Evolutionary conservation across 2,888 invertebrate genomes (phyloP), one percentile per base, ranked within the genome.

Genomic region (Phlogophora meticulosa): DNA sequence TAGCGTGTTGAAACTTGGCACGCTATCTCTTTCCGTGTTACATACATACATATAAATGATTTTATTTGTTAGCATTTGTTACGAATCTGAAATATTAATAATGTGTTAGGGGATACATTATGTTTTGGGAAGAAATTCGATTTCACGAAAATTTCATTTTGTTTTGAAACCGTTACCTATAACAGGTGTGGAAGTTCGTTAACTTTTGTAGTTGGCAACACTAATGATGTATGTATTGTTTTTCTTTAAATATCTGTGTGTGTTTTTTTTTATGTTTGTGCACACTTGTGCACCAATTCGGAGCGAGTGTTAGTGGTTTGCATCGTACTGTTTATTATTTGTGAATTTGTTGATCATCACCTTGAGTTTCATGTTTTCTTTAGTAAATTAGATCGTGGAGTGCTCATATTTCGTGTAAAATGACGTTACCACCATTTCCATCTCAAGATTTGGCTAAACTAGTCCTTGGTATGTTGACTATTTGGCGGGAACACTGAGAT

Each of bases 381-480:
- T 51, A 49, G 9, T 51, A 13, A 36, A 56, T 45, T 51, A 52
- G 10, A 43, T 57, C 24, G 63, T 68, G 28, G 17, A 70, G 64
- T 78, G 58, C 52, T 68, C 11, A 38, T 67, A 61, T 60, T 60
- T 43, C 38, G 10, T 53, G 28, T 45, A 24, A 87, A 74, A 93
- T 94, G 93, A 79, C 91, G 62, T 88, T 94, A 78, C 93, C 94
- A 83, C 92, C 92, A 38, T 94, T 94, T 87, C 94, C 95, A 22
- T 90, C 93, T 4, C 92, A 93, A 81, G 94, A 94, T 86, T 89
- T 95, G 72, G 95, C 95, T 11, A 94, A 95, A 87, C 89, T 95
- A 63, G 94, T 95, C 61, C 89, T 95, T 34, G 95, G 95, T 95
- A 89, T 86, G 91, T 82, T 70, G 67, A 22, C 59, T 78, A 79